Base-by-base conservation (phyloP, 2,113 vertebrate species). In the Taxidea taxus region DNA sequence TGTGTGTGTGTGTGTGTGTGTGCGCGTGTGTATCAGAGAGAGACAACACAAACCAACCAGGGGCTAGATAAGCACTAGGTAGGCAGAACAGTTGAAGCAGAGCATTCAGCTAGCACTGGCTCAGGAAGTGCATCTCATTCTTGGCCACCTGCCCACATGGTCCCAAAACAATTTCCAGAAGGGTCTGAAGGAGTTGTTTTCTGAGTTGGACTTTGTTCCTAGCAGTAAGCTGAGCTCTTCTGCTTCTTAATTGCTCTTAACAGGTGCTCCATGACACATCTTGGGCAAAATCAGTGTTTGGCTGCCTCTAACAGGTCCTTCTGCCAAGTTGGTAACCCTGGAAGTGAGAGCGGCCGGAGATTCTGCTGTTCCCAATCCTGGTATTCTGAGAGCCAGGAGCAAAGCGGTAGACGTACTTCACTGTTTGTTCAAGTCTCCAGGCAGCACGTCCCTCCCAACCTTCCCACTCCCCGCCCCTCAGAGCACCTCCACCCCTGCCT, bases 101-200 rank as follows among this genome's bases (percentile, higher is more conserved):
- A 86, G 75, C 49, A 34, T 90, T 91, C 66, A 83, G 82, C 75
- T 39, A 88, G 77, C 21, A 72, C 49, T 92, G 87, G 60, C 84
- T 96, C 60, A 87, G 78, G 66, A 87, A 94, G 42, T 78, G 13
- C 15, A 56, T 64, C 85, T 97, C 68, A 81, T 85, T 96, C 64
- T 94, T 81, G 81, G 64, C 87, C 42, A 66, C 15, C 29, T 93
- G 85, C 51, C 77, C 39, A 83, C 56, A 97, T 74, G 66, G 60
- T 68, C 90, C 74, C 88, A 70, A 80, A 92, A 94, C 82, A 90
- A 92, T 96, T 94, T 97, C 88, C 74, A 96, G 34, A 94, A 93
- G 80, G 49, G 21, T 66, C 29, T 91, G 37, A 87, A 87, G 66
- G n/a, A 93, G 49, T 34, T 90, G 70, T 96, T 94, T 96, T 77